These are phyloP conservation scores for Eupleurogrammus muticus DNA, from an alignment of 2,797 vertebrate species.

Conservation along the genomic window DNA sequence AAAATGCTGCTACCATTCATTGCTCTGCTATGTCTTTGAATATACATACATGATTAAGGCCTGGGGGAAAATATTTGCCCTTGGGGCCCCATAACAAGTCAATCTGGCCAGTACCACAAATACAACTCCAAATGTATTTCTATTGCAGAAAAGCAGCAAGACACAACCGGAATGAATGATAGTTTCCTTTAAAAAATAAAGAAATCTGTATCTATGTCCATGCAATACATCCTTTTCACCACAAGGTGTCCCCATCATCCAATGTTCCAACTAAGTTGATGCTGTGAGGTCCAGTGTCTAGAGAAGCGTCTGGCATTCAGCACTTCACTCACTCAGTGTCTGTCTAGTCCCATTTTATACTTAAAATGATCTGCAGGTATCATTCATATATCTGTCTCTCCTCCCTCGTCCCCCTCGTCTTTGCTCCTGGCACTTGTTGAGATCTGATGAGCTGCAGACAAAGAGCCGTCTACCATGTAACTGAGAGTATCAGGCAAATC, in stretches of 20 bases:
- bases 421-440: constrained; percentile 33
- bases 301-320: constrained; percentile 17
- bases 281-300: constrained; percentile 24
- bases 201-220: background rate
- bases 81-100: background rate
- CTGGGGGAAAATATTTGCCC: background rate
- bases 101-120: background rate
- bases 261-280: constrained; percentile 25
- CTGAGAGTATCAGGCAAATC: constrained; percentile 75
- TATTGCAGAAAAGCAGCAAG: no score
- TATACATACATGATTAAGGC: background rate
- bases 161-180: background rate
- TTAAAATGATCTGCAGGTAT: constrained; percentile 5
- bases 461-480: constrained; percentile 62
- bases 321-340: constrained; percentile 25
- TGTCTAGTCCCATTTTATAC: background rate
- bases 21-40: no score
- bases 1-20: no score
- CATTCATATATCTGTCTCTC: constrained; percentile 8
- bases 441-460: constrained; percentile 67
- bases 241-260: constrained; percentile 76
- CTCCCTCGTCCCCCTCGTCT: constrained; percentile 19
- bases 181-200: background rate
- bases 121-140: no score
- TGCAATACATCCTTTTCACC: constrained; percentile 48